These are phyloP conservation scores for Leptinotarsa haldemani DNA, from an alignment of 2,888 invertebrate species.

Conservation along the genomic window DNA sequence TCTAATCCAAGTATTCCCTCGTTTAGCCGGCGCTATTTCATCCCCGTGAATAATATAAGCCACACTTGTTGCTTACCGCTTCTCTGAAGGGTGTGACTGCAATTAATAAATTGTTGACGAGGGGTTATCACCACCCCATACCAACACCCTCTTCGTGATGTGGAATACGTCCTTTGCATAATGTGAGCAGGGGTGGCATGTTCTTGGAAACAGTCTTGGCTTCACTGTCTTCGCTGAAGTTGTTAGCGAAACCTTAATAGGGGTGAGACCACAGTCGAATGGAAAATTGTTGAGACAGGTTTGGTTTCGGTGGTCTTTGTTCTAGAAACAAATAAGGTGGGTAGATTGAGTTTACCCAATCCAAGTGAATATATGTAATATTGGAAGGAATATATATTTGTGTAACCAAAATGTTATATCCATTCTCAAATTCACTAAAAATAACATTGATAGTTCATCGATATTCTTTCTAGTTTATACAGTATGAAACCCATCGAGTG, in stretches of 20 bases:
- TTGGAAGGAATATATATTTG: too few relatives aligned
- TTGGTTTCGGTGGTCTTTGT: not conserved
- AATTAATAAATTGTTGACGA: constrained; percentile 15
- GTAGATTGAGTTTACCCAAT: too few relatives aligned
- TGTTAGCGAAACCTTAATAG: too few relatives aligned
- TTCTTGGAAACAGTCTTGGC: not conserved
- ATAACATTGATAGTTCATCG: too few relatives aligned
- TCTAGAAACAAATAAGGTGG: too few relatives aligned
- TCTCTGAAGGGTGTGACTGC: constrained; percentile 17
- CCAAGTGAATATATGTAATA: too few relatives aligned
- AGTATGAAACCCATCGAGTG: too few relatives aligned
- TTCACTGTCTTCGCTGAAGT: not conserved
- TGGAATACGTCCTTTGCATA: constrained; percentile 10
- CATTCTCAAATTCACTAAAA: too few relatives aligned
- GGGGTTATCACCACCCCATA: not conserved
- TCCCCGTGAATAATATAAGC: constrained; percentile 8
- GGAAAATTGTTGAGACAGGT: not conserved
- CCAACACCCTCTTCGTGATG: constrained; percentile 16
- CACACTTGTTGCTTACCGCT: constrained; percentile 1
- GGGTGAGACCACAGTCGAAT: too few relatives aligned
- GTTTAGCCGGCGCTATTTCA: not conserved
- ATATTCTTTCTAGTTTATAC: too few relatives aligned
- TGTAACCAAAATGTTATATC: too few relatives aligned
- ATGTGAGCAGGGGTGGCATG: not conserved
- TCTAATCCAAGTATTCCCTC: not conserved